Percentiles rank a stretch among this genome's conserved stretches.
These are phyloP conservation scores for Botia almorhae DNA, from an alignment of 2,797 vertebrate genomes.

Conservation along the genomic window DNA sequence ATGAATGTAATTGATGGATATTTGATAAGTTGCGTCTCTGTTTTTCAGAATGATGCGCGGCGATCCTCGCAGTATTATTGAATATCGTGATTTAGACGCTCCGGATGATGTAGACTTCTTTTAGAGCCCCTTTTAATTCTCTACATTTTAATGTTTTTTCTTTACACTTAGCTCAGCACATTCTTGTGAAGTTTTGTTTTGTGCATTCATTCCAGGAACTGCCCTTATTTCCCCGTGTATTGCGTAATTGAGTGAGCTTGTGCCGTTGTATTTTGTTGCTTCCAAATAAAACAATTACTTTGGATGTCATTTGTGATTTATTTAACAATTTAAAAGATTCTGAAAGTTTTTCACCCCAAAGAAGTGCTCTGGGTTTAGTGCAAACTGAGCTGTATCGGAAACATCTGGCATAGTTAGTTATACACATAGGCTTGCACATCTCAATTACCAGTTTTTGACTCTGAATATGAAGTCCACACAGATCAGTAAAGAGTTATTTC, in stretches of 20 bases:
- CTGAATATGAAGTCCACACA: no score
- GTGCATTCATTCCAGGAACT: slow-evolving; percentile 21
- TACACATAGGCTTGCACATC: no score
- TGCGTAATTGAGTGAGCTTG: neutral
- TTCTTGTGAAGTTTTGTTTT: neutral
- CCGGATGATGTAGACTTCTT: slow-evolving; percentile 94
- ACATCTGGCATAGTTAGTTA: no score
- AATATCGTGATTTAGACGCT: slow-evolving; percentile 91
- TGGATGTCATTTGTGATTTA: neutral
- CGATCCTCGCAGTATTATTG: slow-evolving; percentile 91
- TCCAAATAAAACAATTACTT: slow-evolving; percentile 28
- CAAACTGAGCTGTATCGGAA: no score
- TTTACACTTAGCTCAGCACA: neutral
- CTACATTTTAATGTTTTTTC: slow-evolving; percentile 45
- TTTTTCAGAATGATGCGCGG: slow-evolving; percentile 86
- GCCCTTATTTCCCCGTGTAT: neutral
- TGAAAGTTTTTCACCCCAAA: no score
- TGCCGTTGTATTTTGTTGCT: slow-evolving; percentile 12
- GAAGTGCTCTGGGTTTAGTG: no score
- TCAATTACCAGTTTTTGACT: no score
- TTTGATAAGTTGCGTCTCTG: neutral
- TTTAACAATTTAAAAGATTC: neutral
- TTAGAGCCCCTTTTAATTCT: slow-evolving; percentile 67
- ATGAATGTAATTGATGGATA: neutral
- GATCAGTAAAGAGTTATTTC: no score